Evolutionary conservation across 2,113 vertebrate species (phyloP).

Genomic region (Apteryx mantelli): DNA sequence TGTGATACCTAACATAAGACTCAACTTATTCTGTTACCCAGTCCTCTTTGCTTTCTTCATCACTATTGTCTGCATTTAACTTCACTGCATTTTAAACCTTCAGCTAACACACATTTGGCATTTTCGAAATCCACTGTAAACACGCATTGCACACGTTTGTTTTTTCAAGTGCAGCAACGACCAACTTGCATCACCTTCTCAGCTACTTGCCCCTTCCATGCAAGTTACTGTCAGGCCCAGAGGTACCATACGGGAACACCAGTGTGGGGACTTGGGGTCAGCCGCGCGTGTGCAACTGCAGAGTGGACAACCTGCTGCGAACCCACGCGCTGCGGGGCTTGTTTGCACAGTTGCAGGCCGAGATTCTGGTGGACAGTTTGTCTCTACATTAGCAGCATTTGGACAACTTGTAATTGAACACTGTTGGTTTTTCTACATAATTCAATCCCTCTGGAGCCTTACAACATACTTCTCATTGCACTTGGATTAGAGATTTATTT

Average conservation of each 20-base stretch:
- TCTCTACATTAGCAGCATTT: background rate
- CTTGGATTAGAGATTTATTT: background rate
- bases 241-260: accelerated
- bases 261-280: background rate
- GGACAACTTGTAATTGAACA: background rate
- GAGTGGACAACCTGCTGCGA: background rate
- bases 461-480: conserved; percentile 1
- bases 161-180: background rate
- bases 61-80: background rate
- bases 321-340: background rate
- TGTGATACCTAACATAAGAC: background rate
- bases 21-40: background rate
- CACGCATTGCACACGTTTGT: accelerated
- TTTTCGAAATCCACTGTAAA: background rate
- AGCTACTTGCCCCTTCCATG: background rate
- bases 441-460: conserved; percentile 16
- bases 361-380: background rate
- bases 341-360: background rate
- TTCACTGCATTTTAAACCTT: background rate
- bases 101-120: background rate
- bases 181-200: background rate
- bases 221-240: too few species aligned
- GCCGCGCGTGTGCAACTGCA: background rate
- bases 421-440: background rate
- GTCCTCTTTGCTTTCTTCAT: background rate